Conservation (phyloP, 2,113 vertebrate genomes). For the Sapayoa aenigma region DNA sequence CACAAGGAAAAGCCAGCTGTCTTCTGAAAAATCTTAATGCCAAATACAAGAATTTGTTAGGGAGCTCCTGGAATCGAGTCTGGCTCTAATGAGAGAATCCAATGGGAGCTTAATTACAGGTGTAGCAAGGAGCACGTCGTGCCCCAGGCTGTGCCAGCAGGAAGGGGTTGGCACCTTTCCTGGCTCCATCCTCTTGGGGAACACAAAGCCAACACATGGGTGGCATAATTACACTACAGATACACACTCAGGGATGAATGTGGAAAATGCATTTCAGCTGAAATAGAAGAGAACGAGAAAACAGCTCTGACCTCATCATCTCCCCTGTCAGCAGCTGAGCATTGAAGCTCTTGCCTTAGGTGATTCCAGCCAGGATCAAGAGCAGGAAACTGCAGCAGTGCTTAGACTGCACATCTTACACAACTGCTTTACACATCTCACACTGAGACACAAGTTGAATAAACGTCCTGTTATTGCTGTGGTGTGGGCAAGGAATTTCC, state of each 20-base stretch:
- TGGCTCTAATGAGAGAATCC: neutral
- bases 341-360: neutral
- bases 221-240: neutral
- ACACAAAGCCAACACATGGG: neutral
- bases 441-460: accelerated
- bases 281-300: neutral
- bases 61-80: neutral
- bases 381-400: neutral
- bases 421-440: neutral
- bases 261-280: neutral
- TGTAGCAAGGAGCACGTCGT: neutral
- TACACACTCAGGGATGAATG: neutral
- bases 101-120: neutral
- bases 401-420: neutral
- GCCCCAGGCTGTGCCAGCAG: neutral
- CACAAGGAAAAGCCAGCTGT: neutral
- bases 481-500: neutral
- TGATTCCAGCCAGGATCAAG: too few relatives aligned
- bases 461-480: neutral
- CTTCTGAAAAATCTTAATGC: neutral
- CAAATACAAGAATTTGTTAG: neutral
- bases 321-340: neutral
- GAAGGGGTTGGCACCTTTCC: neutral
- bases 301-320: neutral
- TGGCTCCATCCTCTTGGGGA: neutral